Base-by-base conservation (phyloP, 2,113 vertebrate species). In the Sceloporus tristichus region DNA sequence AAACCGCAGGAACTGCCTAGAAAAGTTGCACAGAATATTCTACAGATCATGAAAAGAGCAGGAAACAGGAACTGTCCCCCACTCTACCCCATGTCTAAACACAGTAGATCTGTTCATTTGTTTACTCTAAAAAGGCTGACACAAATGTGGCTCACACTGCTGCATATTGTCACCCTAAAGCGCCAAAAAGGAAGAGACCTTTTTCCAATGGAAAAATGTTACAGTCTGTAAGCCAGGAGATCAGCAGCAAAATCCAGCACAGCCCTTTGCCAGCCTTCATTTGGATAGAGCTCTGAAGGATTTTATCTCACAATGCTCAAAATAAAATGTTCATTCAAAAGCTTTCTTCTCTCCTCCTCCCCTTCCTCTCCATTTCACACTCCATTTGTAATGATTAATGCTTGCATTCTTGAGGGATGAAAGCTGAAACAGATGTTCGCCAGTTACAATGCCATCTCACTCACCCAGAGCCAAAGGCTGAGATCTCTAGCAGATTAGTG, bases 341-440 rank as follows among this genome's bases (percentile, higher is more conserved):
- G 90, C 84, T 87, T 71, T 29, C 29, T 27, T 86, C 82, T 82
- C 81, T n/a, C 9, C 19, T 68, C 56, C 34, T 9, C 48, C 18
- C 16, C 6, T 10, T 21, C 11, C 19, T 34, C 71, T 88, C 84
- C 76, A 92, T 94, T 94, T 94, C 93, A 94, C 92, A 94, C 91
- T 93, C 92, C 90, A 91, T 94, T 95, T 94, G 90, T 87, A 93
- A 85, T 93, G 94, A 94, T 94, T 94, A 92, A 95, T 90, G 89
- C 40, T 85, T 42, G n/a, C 76, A 68, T 86, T 92, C 75, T 89
- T 87, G 91, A 86, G 42, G 85, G 87, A 91, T 92, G 87, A 92
- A 95, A 93, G 87, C 93, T 62, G 92, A 91, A 95, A 92, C 92
- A 95, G 93, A 94, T 95, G 93, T 94, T 94, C 92, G 85, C 75